Conservation (phyloP, 2,113 vertebrate species). For the Solenodon paradoxus region DNA sequence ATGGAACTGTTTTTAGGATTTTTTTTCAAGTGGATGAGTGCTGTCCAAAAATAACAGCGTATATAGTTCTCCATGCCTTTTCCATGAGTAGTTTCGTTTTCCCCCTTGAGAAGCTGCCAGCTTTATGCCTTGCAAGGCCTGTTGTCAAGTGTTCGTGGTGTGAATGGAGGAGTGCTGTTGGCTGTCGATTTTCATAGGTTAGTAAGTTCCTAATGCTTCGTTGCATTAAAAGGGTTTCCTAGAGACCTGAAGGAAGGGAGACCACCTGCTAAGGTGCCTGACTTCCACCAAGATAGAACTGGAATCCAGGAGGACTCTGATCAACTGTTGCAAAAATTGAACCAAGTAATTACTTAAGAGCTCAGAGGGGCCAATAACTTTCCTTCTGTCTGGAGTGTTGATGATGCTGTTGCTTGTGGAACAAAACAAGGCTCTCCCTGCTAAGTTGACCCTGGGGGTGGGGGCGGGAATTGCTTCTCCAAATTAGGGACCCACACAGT, state of each 20-base stretch:
- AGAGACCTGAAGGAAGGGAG: conserved; percentile 4
- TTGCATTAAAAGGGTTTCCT: background rate
- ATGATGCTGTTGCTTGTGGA: background rate
- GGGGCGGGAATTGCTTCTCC: background rate
- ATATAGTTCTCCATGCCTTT: conserved; percentile 52
- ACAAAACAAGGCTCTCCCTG: background rate
- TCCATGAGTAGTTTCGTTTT: conserved; percentile 46
- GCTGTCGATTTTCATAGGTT: conserved; percentile 49
- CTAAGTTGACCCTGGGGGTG: background rate
- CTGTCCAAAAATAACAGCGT: conserved; percentile 49
- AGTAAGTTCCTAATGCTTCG: conserved; percentile 7
- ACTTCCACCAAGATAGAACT: background rate
- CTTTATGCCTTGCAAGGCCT: background rate
- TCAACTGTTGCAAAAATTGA: conserved; percentile 21
- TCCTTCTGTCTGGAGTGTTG: background rate
- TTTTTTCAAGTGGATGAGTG: conserved; percentile 18
- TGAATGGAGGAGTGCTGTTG: conserved; percentile 13
- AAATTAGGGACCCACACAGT: background rate
- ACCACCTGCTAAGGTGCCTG: background rate
- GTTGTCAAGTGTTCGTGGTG: background rate
- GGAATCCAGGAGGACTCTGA: background rate
- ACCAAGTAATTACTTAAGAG: background rate
- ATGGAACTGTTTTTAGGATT: conserved; percentile 42
- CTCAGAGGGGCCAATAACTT: background rate
- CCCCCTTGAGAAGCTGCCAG: conserved; percentile 4